Percentiles rank a stretch among this genome's conserved stretches.
phyloP scores from a whole-genome alignment of 2,888 invertebrate species.

The Gymnoscelis rufifasciata region DNA sequence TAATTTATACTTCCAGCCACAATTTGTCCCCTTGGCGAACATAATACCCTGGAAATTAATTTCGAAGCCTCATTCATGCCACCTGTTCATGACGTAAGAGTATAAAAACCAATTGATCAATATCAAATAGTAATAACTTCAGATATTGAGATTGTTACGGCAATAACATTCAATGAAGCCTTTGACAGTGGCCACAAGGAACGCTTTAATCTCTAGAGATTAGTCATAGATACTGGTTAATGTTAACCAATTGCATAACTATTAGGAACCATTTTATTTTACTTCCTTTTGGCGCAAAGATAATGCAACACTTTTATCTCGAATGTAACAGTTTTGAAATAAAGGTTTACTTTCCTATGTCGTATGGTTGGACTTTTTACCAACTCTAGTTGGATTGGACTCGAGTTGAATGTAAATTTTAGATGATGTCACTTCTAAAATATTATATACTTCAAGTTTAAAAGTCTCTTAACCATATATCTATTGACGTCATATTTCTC shows the following conservation, averaged over 20 bases:
- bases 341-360: no score
- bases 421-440: no score
- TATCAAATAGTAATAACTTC: background rate
- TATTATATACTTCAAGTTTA: no score
- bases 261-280: background rate
- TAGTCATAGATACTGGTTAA: background rate
- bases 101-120: background rate
- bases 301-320: no score
- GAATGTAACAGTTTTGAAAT: no score
- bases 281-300: no score
- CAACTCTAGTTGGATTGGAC: no score
- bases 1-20: background rate
- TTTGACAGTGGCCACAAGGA: background rate
- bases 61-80: background rate
- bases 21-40: background rate
- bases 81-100: conserved; percentile 1
- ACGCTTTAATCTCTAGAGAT: conserved; percentile 1
- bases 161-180: background rate
- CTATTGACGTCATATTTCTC: no score
- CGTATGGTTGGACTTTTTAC: no score
- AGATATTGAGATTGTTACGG: background rate
- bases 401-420: no score
- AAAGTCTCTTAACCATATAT: no score
- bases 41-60: background rate
- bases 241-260: background rate